phyloP scores from a whole-genome alignment of 2,113 vertebrate species.

The Clarias macrocephalus region DNA sequence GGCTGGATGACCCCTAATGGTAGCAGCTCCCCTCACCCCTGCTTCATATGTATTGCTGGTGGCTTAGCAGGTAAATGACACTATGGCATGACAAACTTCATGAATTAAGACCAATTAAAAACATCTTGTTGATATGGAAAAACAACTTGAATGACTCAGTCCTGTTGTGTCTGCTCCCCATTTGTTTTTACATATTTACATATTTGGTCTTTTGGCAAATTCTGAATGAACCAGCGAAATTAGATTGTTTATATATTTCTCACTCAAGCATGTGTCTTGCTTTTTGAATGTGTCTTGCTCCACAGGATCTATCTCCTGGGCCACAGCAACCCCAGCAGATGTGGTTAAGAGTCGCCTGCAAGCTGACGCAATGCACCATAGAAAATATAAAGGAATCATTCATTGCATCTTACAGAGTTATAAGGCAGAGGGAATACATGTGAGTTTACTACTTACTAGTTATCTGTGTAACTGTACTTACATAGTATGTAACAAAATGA shows the following conservation, averaged over 20 bases:
- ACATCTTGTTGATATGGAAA: background rate
- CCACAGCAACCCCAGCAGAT: conserved; percentile 88
- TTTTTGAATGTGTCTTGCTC: background rate
- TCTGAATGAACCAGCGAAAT: background rate
- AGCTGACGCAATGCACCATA: conserved; percentile 84
- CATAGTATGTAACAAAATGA: background rate
- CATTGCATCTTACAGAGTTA: conserved; percentile 92
- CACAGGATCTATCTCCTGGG: conserved; percentile 94
- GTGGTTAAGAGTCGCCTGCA: conserved; percentile 95
- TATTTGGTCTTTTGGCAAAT: background rate
- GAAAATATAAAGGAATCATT: conserved; percentile 85
- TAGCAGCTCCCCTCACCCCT: conserved; percentile 69
- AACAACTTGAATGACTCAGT: background rate
- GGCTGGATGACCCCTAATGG: conserved; percentile 78
- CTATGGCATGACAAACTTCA: background rate
- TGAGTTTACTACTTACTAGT: conserved; percentile 64
- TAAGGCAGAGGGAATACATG: conserved; percentile 85
- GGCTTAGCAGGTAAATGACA: conserved; percentile 83
- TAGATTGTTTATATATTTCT: background rate
- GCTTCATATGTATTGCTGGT: conserved; percentile 85
- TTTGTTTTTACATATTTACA: background rate
- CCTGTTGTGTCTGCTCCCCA: background rate
- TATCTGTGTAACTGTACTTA: background rate
- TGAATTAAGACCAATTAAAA: background rate
- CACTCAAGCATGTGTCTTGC: background rate